Conservation (phyloP, 2,113 vertebrate genomes). For the Crotalus tigris region DNA sequence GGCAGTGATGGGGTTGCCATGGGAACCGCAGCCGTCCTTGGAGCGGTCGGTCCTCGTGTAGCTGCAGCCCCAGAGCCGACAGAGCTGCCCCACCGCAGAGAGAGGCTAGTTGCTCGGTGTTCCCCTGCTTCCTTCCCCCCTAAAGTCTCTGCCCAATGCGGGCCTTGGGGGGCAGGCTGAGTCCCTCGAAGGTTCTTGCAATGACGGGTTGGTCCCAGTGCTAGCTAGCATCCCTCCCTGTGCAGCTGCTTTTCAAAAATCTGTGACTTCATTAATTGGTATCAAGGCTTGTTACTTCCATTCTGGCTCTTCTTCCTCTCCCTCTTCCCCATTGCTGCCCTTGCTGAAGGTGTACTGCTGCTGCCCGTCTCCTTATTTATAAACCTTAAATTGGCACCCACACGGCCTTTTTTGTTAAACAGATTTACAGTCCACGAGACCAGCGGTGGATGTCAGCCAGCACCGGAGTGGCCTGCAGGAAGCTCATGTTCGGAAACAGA, state of each 20-base stretch:
- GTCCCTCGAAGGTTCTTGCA: neutral
- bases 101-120: neutral
- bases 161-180: neutral
- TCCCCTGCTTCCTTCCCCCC: neutral
- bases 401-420: neutral
- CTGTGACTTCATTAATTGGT: neutral
- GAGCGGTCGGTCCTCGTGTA: too few relatives aligned
- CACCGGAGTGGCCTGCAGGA: neutral
- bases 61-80: neutral
- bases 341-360: conserved; percentile 12
- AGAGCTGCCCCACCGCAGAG: neutral
- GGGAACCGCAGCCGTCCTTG: accelerated
- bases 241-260: neutral
- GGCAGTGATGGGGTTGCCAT: neutral
- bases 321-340: neutral
- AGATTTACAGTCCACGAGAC: neutral
- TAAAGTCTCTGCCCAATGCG: neutral
- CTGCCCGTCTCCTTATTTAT: conserved; percentile 40
- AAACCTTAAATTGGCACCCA: neutral
- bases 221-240: neutral
- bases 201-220: neutral
- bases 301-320: neutral
- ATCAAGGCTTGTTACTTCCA: neutral
- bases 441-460: neutral
- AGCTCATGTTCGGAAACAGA: neutral